Conservation (phyloP, 2,888 invertebrate species). For the Drosophila melanocephala region DNA sequence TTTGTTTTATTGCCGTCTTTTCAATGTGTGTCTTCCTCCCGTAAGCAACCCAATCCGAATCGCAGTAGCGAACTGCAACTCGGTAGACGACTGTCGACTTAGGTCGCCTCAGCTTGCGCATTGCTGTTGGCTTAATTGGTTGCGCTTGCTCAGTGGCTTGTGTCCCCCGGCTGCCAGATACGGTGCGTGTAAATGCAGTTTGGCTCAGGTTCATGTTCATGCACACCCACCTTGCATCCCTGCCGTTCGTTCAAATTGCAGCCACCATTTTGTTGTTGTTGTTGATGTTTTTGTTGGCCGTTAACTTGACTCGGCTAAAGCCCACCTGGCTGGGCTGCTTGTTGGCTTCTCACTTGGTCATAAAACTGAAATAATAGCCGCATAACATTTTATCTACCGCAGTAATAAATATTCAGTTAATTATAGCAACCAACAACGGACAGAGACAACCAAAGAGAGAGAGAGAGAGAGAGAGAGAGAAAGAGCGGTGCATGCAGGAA, state of each 20-base stretch:
- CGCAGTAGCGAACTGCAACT: constrained; percentile 1
- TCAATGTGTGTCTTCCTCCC: not conserved
- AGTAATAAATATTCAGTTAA: constrained; percentile 80
- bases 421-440: constrained; percentile 59
- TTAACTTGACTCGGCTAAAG: constrained; percentile 57
- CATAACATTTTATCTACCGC: constrained; percentile 82
- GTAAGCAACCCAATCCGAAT: constrained; percentile 39
- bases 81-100: constrained; percentile 4
- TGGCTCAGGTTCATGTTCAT: constrained; percentile 51
- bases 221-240: not conserved
- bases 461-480: not conserved
- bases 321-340: constrained; percentile 58
- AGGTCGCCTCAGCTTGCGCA: constrained; percentile 21
- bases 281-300: constrained; percentile 16
- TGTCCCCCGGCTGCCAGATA: constrained; percentile 32
- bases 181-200: constrained; percentile 54
- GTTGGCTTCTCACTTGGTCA: constrained; percentile 64
- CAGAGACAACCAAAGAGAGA: constrained; percentile 5
- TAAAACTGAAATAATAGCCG: constrained; percentile 81
- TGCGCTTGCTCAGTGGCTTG: constrained; percentile 68
- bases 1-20: not conserved
- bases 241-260: constrained; percentile 27
- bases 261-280: constrained; percentile 20
- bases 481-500: not conserved
- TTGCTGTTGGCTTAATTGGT: constrained; percentile 60